phyloP scores from a whole-genome alignment of 2,888 invertebrate genomes.

The Venusia cambrica region DNA sequence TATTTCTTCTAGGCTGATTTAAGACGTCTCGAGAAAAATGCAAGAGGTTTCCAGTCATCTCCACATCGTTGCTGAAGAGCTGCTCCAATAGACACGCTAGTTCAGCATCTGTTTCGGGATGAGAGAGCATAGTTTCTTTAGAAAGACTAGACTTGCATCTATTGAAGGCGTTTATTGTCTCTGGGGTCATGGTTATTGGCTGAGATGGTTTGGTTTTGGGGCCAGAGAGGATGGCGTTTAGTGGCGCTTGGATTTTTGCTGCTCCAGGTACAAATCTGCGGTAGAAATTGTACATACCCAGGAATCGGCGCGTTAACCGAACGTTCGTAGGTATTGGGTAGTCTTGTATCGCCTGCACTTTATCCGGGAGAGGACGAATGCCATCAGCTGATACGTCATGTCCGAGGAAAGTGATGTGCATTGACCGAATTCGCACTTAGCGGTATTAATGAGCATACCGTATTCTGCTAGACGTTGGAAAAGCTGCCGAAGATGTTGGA shows the following conservation, averaged over 20 bases:
- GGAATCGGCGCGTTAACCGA: conserved; percentile 17
- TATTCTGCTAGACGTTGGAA: no score
- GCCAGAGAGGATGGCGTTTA: conserved; percentile 13
- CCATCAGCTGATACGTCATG: background rate
- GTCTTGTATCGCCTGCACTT: conserved; percentile 31
- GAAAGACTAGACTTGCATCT: conserved; percentile 11
- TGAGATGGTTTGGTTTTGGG: conserved; percentile 17
- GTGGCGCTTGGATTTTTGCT: conserved; percentile 22
- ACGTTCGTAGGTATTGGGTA: conserved; percentile 27
- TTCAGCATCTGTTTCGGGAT: background rate
- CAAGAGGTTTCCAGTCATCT: background rate
- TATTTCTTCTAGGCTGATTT: background rate
- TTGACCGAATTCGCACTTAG: no score
- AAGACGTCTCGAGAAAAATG: background rate
- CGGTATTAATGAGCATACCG: no score
- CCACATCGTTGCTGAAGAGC: background rate
- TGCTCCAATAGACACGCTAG: background rate
- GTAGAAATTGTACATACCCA: conserved; percentile 17
- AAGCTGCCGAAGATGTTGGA: no score
- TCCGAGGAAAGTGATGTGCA: conserved; percentile 9
- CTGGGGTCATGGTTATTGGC: conserved; percentile 14
- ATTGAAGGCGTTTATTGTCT: conserved; percentile 15
- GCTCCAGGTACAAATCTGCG: conserved; percentile 23
- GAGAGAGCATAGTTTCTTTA: conserved; percentile 2
- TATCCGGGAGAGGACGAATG: conserved; percentile 4